Base-by-base conservation (phyloP, 2,888 invertebrate species). In the Nomada fucata region DNA sequence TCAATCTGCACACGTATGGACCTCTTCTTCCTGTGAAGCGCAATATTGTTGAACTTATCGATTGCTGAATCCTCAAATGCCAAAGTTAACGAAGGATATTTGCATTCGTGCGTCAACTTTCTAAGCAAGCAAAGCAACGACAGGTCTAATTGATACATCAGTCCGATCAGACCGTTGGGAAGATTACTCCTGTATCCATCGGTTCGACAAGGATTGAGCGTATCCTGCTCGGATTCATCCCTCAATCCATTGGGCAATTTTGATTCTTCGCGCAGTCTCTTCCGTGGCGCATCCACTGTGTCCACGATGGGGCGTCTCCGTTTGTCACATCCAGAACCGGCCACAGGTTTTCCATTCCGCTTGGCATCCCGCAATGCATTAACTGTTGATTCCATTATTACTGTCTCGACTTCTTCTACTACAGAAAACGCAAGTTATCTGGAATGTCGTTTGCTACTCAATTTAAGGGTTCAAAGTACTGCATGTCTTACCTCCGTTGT, bases 121-220 rank as follows among this genome's bases (percentile, higher is more conserved):
- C 87, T 90, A 70, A 83, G 71, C 42, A 55, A 79, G 72, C 88
- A 90, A 78, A 90, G 81, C 81, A 90, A 81, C 15, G 88, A 88
- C 80, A 90, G 82, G 82, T 90, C 88, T 80, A 89, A 82, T 85
- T 60, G 86, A 83, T 89, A 88, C 86, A 88, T 88, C 83, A 89
- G 47, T 63, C 77, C 79, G 78, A 89, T 87, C 81, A 90, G 86
- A 60, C 79, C 76, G 84, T 83, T 78, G 84, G 87, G 86, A 82
- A 87, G 82, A 36, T 52, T 9, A n/a, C 15, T 36, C 26, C n/a
- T 65, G 71, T 86, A 44, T 18, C 11, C 53, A 74, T 82, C 85
- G 82, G 64, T 70, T 67, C 85, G 77, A 78, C 69, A 80, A 82
- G 79, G 76, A 84, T 84, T 80, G 83, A 26, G 4, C 9, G n/a